These are phyloP conservation scores for Anniella stebbinsi DNA, from an alignment of 2,797 vertebrate genomes.

Conservation along the genomic window DNA sequence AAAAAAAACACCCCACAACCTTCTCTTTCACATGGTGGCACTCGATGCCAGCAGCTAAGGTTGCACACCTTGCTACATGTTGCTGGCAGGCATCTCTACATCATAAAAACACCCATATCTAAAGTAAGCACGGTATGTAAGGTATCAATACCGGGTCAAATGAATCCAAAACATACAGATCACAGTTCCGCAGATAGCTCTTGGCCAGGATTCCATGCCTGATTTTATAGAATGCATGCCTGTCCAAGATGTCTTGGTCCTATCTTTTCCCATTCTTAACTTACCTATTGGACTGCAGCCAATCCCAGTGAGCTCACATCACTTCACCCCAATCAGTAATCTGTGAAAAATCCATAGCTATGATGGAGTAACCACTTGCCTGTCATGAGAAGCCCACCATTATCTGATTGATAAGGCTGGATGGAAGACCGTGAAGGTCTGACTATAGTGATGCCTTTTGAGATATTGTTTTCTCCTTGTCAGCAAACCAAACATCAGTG, in stretches of 20 bases:
- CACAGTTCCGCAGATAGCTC: background rate
- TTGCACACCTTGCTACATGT: background rate
- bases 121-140: background rate
- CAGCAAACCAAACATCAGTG: background rate
- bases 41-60: background rate
- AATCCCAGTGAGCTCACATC: background rate
- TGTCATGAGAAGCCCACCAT: background rate
- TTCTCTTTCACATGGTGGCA: background rate
- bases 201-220: background rate
- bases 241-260: background rate
- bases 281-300: background rate
- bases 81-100: background rate
- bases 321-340: constrained; percentile 1
- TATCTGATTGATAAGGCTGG: background rate
- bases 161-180: too few relatives aligned
- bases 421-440: background rate
- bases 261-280: background rate
- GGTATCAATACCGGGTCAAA: background rate
- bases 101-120: background rate
- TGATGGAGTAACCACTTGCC: background rate
- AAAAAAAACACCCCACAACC: background rate
- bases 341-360: background rate
- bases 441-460: background rate
- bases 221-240: background rate
- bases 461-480: background rate